phyloP scores from a whole-genome alignment of 2,888 invertebrate species.

The Synergus laeviventris region DNA sequence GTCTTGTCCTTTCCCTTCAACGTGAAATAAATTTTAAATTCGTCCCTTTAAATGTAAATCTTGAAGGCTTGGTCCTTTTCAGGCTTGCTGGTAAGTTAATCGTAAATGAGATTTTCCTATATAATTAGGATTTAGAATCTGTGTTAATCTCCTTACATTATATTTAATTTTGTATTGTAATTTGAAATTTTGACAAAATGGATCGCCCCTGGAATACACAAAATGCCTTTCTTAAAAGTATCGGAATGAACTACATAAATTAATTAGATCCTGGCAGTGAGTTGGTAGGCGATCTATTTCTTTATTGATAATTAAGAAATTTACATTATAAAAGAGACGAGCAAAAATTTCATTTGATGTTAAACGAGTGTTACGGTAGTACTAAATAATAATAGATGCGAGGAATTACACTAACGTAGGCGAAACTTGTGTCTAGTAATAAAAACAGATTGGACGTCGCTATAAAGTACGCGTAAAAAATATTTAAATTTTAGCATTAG shows the following conservation, averaged over 20 bases:
- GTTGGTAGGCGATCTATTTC: not conserved
- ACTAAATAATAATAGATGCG: constrained; percentile 54
- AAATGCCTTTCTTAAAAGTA: constrained; percentile 25
- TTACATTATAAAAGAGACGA: not conserved
- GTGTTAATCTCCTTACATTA: constrained; percentile 39
- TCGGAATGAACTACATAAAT: constrained; percentile 8
- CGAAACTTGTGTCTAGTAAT: constrained; percentile 55
- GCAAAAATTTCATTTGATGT: constrained; percentile 24
- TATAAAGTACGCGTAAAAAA: constrained; percentile 60
- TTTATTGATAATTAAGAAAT: not conserved
- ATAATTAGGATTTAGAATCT: constrained; percentile 27
- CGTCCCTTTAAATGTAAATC: not conserved
- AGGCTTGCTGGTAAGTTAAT: not conserved
- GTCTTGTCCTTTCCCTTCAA: constrained; percentile 29
- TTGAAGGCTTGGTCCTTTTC: constrained; percentile 1
- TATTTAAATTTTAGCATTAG: constrained; percentile 65
- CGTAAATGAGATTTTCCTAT: not conserved
- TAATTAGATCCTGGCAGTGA: constrained; percentile 18
- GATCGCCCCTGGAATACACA: not conserved
- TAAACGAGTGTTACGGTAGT: constrained; percentile 30
- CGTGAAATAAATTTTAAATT: not conserved
- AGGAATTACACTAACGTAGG: constrained; percentile 52
- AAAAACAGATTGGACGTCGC: constrained; percentile 51
- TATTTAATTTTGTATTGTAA: constrained; percentile 16
- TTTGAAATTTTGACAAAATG: constrained; percentile 16